A percentile compares a stretch with the other conserved stretches of the same genome.
These are phyloP conservation scores for Lathronympha strigana DNA, from an alignment of 2,888 invertebrate genomes.

Conservation along the genomic window DNA sequence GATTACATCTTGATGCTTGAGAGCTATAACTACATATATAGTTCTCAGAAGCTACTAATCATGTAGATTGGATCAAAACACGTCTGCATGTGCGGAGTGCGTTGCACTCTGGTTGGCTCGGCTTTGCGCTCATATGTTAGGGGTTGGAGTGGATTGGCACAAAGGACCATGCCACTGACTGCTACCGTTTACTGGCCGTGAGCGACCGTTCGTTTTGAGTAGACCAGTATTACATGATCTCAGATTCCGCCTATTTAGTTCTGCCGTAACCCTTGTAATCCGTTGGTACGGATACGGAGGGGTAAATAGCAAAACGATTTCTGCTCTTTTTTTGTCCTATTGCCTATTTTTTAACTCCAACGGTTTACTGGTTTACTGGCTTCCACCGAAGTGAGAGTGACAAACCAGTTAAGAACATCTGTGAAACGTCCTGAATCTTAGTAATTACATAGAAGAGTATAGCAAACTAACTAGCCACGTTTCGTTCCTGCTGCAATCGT, in stretches of 20 bases:
- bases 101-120: conserved; percentile 12
- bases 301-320: too few species aligned
- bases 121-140: conserved; percentile 25
- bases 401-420: too few species aligned
- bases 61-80: conserved; percentile 16
- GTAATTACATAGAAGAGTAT: too few species aligned
- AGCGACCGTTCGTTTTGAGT: background rate
- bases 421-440: too few species aligned
- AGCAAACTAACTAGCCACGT: too few species aligned
- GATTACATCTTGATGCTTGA: background rate
- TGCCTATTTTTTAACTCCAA: too few species aligned
- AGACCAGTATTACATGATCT: background rate
- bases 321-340: too few species aligned
- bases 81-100: conserved; percentile 2
- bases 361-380: too few species aligned
- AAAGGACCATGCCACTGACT: conserved; percentile 2
- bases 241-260: background rate
- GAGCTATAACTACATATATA: background rate
- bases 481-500: too few species aligned
- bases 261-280: background rate
- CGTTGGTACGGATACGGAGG: too few species aligned
- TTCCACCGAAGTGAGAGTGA: too few species aligned
- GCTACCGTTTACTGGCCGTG: background rate
- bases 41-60: conserved; percentile 17
- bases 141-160: conserved; percentile 13